Conservation (phyloP, 1,140 invertebrate species). For the Orchesella cincta region DNA sequence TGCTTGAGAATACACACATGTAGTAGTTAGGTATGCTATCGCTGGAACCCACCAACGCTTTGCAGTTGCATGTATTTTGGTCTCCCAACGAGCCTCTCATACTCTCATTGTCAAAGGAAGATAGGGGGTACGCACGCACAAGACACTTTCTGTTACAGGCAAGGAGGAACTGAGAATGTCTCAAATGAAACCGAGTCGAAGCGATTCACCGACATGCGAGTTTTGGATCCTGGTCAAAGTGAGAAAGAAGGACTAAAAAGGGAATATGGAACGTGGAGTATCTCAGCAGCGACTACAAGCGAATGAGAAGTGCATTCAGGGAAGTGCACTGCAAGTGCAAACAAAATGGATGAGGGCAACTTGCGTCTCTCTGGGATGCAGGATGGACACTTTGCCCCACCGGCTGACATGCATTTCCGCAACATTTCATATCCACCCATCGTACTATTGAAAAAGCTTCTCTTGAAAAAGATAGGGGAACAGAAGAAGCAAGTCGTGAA, state of each 20-base stretch:
- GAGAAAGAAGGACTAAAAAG: neutral
- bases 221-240: no score
- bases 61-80: no score
- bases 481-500: neutral
- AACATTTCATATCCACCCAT: constrained; percentile 9
- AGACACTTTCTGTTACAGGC: no score
- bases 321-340: neutral
- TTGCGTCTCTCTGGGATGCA: neutral
- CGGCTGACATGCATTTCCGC: constrained; percentile 13
- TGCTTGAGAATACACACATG: no score
- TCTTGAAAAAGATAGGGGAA: neutral
- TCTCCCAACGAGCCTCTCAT: no score
- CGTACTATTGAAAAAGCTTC: neutral
- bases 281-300: neutral
- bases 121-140: no score
- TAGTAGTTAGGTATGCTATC: no score
- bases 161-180: neutral
- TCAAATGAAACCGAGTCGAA: neutral
- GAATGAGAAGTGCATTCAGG: neutral
- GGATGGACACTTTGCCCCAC: constrained; percentile 10
- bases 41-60: no score
- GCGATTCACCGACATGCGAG: no score
- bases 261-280: neutral
- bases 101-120: no score
- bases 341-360: neutral